Evolutionary conservation across 2,113 vertebrate genomes (phyloP).

Genomic region (Tachuris rubrigastra): DNA sequence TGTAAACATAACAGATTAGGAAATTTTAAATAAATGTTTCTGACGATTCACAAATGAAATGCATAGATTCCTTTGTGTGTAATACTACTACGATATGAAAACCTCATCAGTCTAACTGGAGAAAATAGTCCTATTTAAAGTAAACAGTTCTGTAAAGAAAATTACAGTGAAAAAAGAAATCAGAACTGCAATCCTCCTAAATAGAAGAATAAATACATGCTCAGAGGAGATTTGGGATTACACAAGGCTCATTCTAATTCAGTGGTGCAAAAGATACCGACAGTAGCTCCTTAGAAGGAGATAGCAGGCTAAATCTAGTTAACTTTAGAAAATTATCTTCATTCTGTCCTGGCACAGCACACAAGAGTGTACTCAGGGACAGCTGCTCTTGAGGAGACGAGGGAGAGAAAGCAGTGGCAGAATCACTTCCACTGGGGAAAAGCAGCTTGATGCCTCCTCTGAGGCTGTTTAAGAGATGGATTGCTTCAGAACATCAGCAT

Average conservation of each 20-base stretch:
- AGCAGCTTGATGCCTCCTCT: not conserved
- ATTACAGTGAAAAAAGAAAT: not conserved
- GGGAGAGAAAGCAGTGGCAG: not conserved
- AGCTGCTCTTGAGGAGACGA: slow-evolving; percentile 11
- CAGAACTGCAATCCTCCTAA: not conserved
- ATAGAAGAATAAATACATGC: slow-evolving; percentile 34
- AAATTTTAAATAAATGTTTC: slow-evolving; percentile 2
- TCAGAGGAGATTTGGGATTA: slow-evolving; percentile 31
- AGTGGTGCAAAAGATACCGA: not conserved
- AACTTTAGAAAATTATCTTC: slow-evolving; percentile 34
- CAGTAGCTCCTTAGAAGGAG: slow-evolving; percentile 45
- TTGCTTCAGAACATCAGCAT: not conserved
- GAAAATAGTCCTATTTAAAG: not conserved
- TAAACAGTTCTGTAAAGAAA: not conserved
- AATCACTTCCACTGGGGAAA: not conserved
- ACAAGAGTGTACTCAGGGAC: slow-evolving; percentile 11
- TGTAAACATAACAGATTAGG: not conserved
- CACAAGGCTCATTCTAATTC: slow-evolving; percentile 34
- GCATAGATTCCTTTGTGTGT: not conserved
- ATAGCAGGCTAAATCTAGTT: slow-evolving; percentile 18
- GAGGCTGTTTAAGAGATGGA: not conserved
- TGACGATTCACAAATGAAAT: not conserved
- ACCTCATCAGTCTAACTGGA: not conserved
- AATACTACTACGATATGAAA: not conserved
- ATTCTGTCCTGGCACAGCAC: not conserved